A percentile compares a stretch with the other conserved stretches of the same genome.
Evolutionary conservation across 1,140 invertebrate species (phyloP).

Genomic region (Achroia grisella): DNA sequence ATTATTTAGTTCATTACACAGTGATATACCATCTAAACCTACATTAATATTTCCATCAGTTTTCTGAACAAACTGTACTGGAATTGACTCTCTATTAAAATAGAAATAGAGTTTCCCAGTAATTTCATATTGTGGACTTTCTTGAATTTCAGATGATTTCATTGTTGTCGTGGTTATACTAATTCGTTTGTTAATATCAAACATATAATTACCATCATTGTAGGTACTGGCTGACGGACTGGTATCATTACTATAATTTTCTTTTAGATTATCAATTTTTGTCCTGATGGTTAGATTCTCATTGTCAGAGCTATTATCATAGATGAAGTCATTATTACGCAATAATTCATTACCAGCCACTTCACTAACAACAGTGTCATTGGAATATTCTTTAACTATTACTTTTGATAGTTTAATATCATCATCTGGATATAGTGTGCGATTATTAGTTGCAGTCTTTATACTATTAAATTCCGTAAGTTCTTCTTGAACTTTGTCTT

Average conservation of each 20-base stretch:
- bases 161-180: too few relatives aligned
- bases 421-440: conserved; percentile 1
- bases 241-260: neutral
- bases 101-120: conserved; percentile 17
- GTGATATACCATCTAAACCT: conserved; percentile 15
- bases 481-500: too few relatives aligned
- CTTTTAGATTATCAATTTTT: too few relatives aligned
- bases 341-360: conserved; percentile 4
- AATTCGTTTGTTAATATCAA: too few relatives aligned
- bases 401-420: conserved; percentile 10
- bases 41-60: conserved; percentile 14
- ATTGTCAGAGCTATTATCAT: neutral
- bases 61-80: conserved; percentile 19
- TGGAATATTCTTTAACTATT: conserved; percentile 8
- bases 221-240: too few relatives aligned
- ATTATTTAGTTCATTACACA: conserved; percentile 15
- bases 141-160: too few relatives aligned
- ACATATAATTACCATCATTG: too few relatives aligned
- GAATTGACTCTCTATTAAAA: conserved; percentile 13
- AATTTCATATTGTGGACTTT: conserved; percentile 3
- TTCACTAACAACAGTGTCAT: conserved; percentile 6
- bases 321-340: conserved; percentile 5
- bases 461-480: too few relatives aligned
- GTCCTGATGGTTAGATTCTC: neutral
- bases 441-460: neutral